These are phyloP conservation scores for Pterocles burchelli DNA, from an alignment of 2,113 vertebrate species.

Conservation along the genomic window DNA sequence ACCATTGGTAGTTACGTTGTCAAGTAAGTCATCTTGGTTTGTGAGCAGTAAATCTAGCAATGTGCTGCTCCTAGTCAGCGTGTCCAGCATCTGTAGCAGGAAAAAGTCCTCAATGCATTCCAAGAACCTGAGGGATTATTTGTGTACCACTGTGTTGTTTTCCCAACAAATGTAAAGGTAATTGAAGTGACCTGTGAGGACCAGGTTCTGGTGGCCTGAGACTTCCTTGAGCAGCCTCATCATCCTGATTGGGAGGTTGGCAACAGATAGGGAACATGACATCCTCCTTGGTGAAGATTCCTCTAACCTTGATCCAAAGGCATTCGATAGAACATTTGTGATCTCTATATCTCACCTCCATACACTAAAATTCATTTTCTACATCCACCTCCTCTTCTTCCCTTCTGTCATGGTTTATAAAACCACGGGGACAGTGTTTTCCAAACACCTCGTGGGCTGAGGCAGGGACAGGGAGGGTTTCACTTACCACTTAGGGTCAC, in stretches of 20 bases:
- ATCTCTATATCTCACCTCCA: not conserved
- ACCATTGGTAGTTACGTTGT: not conserved
- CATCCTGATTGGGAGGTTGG: not conserved
- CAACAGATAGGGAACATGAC: not conserved
- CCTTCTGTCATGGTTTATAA: too few species aligned
- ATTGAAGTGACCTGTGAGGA: not conserved
- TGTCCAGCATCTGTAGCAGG: not conserved
- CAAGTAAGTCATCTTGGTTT: not conserved
- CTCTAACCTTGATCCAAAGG: not conserved
- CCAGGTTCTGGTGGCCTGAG: too few species aligned
- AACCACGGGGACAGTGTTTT: too few species aligned
- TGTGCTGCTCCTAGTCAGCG: not conserved
- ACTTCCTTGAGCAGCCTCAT: not conserved
- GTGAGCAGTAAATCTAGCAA: too few species aligned
- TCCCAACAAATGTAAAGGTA: not conserved
- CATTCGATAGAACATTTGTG: not conserved
- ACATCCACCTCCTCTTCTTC: not conserved
- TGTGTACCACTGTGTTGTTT: not conserved
- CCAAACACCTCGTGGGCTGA: too few species aligned
- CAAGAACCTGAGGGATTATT: not conserved
- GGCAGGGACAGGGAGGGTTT: too few species aligned
- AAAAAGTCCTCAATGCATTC: not conserved
- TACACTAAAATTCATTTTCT: not conserved
- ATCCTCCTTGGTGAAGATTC: too few species aligned
- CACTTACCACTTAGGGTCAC: too few species aligned